Evolutionary conservation across 37 sponge, comb jelly and placozoan species (phyloP).

Genomic region (Bolinopsis microptera): DNA sequence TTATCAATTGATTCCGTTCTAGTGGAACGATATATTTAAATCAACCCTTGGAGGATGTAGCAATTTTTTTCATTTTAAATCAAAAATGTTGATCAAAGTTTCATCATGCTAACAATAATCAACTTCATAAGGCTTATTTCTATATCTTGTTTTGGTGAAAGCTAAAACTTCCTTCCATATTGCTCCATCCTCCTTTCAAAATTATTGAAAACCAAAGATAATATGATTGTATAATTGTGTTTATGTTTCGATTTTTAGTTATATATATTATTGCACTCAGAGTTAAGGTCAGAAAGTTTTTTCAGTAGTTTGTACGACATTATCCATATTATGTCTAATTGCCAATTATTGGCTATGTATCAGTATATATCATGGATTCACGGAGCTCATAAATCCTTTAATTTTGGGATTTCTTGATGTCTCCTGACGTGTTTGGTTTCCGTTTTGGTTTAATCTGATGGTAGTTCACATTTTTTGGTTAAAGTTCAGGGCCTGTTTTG

Average conservation of each 20-base stretch:
- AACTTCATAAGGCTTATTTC: background rate
- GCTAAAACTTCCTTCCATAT: no score
- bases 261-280: background rate
- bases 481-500: background rate
- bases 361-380: no score
- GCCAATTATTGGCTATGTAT: no score
- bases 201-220: background rate
- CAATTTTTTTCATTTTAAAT: background rate
- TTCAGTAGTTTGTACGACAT: background rate
- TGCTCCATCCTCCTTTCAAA: background rate
- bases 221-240: background rate
- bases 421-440: background rate
- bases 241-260: background rate
- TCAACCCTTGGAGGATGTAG: background rate
- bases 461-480: background rate
- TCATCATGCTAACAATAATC: background rate
- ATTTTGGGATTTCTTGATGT: no score
- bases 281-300: background rate
- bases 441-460: background rate
- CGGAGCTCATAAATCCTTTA: no score
- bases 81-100: no score
- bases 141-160: no score
- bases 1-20: background rate
- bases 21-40: constrained; percentile 25
- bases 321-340: no score